Evolutionary conservation across 1,140 invertebrate genomes (phyloP), one percentile per base, ranked within the genome.

Genomic region (Drosophila trapezifrons): DNA sequence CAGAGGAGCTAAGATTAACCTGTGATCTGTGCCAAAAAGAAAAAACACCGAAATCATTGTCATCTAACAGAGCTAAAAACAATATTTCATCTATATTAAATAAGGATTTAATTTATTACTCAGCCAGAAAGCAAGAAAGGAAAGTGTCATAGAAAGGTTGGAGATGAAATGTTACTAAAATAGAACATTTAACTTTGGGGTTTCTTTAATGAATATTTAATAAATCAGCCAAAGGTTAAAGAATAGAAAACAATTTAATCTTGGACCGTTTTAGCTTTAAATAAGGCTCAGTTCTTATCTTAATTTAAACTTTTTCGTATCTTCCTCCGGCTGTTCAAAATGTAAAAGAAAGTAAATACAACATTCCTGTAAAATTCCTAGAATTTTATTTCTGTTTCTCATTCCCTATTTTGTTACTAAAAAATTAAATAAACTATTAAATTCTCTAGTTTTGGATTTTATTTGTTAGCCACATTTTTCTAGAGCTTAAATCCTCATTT

Each of bases 21-120:
- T n/a, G n/a, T 25, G 35, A 71, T 71, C 69, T 42, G 10, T 35
- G 20, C 5, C 29, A 32, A 32, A 32, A 32, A 3, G 13, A n/a
- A 29, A 29, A 69, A 37, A 45, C 18, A 27, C 2, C 29, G 25
- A 66, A 38, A 47, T 70, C 67, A 57, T 70, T 58, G 67, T 49
- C 65, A 58, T 71, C 49, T 38, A 46, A 56, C 13, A 46, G 18
- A 57, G 49, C 49, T 43, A 57, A 42, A 42, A 56, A 18, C 22
- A 27, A 52, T 57, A 32, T 63, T 63, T 43, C 32, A 43, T 32
- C n/a, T 49, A 27, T 29, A 67, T 46, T 65, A 57, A 45, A 45
- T 35, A 25, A 3, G 7, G 15, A 22, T 45, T 51, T 51, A 6
- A 60, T 54, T 17, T 22, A 42, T 42, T 37, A 37, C 1, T 7